These are phyloP conservation scores for Lottia scabra DNA, from an alignment of 2,888 invertebrate genomes.

Conservation along the genomic window DNA sequence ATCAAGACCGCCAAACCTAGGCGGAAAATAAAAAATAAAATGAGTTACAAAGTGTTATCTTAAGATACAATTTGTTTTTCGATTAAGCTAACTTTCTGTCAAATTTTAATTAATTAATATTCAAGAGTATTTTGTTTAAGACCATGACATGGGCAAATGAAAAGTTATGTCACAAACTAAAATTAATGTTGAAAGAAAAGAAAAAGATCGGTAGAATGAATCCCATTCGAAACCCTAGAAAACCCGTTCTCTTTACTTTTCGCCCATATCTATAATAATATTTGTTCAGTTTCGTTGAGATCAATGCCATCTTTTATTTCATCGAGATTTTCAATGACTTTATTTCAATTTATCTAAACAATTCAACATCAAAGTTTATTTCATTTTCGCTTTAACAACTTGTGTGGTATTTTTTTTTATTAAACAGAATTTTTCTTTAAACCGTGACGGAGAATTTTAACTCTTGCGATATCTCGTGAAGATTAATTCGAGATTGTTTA, in stretches of 20 bases:
- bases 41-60: background rate
- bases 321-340: background rate
- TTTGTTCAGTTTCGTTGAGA: background rate
- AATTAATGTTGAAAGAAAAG: no score
- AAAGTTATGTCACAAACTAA: no score
- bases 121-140: no score
- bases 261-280: conserved; percentile 3
- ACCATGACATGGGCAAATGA: no score
- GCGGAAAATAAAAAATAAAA: background rate
- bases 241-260: background rate
- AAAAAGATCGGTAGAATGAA: no score
- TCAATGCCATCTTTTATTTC: conserved; percentile 11
- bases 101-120: no score
- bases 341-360: background rate
- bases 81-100: no score
- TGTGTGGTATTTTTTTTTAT: background rate
- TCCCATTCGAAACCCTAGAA: background rate
- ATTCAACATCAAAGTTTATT: background rate
- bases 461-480: no score
- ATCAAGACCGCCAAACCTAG: conserved; percentile 72
- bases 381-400: background rate
- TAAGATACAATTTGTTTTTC: background rate
- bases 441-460: background rate
- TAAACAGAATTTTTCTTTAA: background rate
- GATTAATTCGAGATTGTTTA: no score